Evolutionary conservation across 2,888 invertebrate species (phyloP).

Genomic region (Aspidiotus destructor): DNA sequence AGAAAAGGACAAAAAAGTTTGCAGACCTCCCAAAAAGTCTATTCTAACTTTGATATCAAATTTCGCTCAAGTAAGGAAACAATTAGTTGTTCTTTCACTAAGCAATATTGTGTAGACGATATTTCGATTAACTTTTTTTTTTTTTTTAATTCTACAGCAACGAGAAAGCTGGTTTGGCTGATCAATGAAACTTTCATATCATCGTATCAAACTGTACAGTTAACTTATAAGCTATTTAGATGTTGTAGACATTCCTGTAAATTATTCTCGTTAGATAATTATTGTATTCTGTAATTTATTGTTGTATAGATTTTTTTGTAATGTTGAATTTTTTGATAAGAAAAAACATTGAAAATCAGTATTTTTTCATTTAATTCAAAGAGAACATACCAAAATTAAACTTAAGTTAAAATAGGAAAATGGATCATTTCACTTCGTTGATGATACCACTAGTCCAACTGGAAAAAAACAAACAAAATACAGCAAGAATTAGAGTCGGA

Average conservation of each 20-base stretch:
- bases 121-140: neutral
- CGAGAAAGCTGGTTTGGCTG: slow-evolving; percentile 35
- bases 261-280: neutral
- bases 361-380: slow-evolving; percentile 15
- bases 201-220: slow-evolving; percentile 19
- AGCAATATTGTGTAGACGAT: slow-evolving; percentile 1
- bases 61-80: slow-evolving; percentile 26
- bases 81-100: neutral
- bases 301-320: slow-evolving; percentile 10
- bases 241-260: slow-evolving; percentile 4
- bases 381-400: slow-evolving; percentile 6
- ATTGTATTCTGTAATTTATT: slow-evolving; percentile 22
- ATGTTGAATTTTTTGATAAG: slow-evolving; percentile 6
- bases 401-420: slow-evolving; percentile 7
- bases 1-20: slow-evolving; percentile 60
- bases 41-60: slow-evolving; percentile 46
- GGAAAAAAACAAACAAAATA: slow-evolving; percentile 5
- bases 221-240: slow-evolving; percentile 13
- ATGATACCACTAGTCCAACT: slow-evolving; percentile 15
- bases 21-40: slow-evolving; percentile 63
- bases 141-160: slow-evolving; percentile 25
- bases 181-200: slow-evolving; percentile 21
- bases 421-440: neutral
- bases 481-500: neutral
- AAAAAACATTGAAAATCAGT: slow-evolving; percentile 1